These are phyloP conservation scores for Augochlora pura DNA, from an alignment of 1,140 invertebrate genomes.

Conservation along the genomic window DNA sequence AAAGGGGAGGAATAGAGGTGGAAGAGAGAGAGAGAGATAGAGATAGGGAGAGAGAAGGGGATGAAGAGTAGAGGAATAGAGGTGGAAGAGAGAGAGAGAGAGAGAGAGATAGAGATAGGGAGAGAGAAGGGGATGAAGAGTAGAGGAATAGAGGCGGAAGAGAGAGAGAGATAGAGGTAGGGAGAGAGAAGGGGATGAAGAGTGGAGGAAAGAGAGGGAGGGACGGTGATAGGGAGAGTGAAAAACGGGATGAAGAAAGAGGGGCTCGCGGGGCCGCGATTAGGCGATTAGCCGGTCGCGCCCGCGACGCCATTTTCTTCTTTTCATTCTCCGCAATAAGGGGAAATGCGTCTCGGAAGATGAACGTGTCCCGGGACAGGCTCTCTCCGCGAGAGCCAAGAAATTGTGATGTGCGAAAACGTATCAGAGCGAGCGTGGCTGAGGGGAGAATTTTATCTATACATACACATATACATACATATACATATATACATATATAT, in stretches of 20 bases:
- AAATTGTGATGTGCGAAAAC: slow-evolving; percentile 72
- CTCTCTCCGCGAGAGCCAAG: not conserved
- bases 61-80: no score
- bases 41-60: not conserved
- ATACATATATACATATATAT: no score
- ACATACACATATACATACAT: slow-evolving; percentile 27
- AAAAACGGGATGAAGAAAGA: no score
- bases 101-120: no score
- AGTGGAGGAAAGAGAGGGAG: no score
- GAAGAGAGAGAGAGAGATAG: no score
- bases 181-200: not conserved
- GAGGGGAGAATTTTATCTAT: slow-evolving; percentile 59
- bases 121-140: no score
- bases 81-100: no score
- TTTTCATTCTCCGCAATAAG: not conserved
- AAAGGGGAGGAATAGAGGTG: no score
- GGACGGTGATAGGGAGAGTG: no score
- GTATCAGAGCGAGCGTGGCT: slow-evolving; percentile 66
- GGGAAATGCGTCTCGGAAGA: not conserved
- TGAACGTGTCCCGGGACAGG: not conserved
- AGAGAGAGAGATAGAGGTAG: not conserved
- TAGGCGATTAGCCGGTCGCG: not conserved
- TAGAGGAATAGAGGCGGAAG: no score
- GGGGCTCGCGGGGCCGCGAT: not conserved
- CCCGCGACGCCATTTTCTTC: not conserved